Percentiles rank a stretch among this genome's conserved stretches.
These are phyloP conservation scores for Podarcis cretensis DNA, from an alignment of 2,113 vertebrate species.

Conservation along the genomic window DNA sequence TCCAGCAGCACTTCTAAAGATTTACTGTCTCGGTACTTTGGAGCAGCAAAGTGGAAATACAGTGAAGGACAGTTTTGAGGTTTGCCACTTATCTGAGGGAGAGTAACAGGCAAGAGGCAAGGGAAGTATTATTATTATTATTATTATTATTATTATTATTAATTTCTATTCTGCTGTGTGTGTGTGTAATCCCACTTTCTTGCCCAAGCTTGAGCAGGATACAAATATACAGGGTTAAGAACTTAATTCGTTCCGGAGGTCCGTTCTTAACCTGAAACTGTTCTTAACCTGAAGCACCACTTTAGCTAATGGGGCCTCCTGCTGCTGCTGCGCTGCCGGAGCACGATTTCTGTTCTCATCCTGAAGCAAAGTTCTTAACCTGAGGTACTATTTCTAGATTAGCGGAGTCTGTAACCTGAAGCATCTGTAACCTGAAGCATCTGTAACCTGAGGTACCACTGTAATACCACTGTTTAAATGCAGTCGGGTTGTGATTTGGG, in stretches of 20 bases:
- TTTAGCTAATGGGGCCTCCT: no score
- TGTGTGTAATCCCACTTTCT: background rate
- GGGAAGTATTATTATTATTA: background rate
- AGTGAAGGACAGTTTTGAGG: conserved; percentile 13
- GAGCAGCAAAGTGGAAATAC: conserved; percentile 26
- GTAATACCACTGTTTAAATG: background rate
- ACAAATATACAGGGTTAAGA: background rate
- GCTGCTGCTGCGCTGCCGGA: no score
- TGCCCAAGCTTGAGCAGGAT: background rate
- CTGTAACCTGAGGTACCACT: no score
- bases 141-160: no score
- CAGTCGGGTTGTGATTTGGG: background rate
- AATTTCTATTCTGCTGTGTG: background rate
- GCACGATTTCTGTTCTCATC: no score
- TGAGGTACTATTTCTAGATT: no score
- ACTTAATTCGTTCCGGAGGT: no score
- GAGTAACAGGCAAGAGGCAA: background rate
- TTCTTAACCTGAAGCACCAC: no score
- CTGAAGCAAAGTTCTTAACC: no score
- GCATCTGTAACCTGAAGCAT: no score
- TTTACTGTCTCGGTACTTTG: conserved; percentile 25
- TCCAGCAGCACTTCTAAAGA: conserved; percentile 21
- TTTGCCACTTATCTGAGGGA: background rate
- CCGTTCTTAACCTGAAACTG: no score
- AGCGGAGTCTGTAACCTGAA: no score